Evolutionary conservation across 2,888 invertebrate species (phyloP), one percentile per base, ranked within the genome.

Genomic region (Drosophila lacicola): DNA sequence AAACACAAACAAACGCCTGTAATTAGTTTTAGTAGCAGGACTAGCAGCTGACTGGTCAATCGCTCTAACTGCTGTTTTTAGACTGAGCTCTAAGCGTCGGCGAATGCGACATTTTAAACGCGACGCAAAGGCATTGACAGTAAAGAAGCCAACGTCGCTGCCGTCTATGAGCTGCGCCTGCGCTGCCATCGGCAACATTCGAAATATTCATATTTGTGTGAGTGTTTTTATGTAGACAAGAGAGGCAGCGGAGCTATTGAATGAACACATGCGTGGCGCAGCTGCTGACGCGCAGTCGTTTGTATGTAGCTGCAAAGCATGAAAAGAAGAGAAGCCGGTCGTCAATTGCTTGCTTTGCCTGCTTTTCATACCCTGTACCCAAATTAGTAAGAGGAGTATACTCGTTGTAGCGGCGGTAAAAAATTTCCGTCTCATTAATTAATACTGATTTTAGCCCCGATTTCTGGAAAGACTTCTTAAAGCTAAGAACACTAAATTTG

Each of bases 71-170:
- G 82, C 70, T 61, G 76, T 58, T 61, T 76, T 70, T 69, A 74
- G 78, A 82, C 82, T 85, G 85, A 82, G 80, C 78, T 78, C 78
- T 61, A 64, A 68, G 54, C 77, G 61, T 60, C 67, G 50, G 51
- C 69, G 69, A 67, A 70, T 66, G 78, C 78, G 70, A 61, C 84
- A 74, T 81, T 81, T 81, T 84, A 81, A 81, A 78, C 76, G 80
- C 78, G 60, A n/a, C 70, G 53, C 65, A 42, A 53, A 70, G 53
- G 41, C 68, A 63, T 34, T 55, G 46, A 36, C 56, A 19, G 37
- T 33, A 53, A 29, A 66, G 51, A 36, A 67, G 70, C 11, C 49
- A 49, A 37, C 68, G 39, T 57, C 68, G 51, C 54, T 54, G 65
- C 64, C 39, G 44, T 53, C 14, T 57, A 36, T 34, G 13, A 36